phyloP scores from a whole-genome alignment of 2,888 invertebrate species.

The Epistrophella euchroma region DNA sequence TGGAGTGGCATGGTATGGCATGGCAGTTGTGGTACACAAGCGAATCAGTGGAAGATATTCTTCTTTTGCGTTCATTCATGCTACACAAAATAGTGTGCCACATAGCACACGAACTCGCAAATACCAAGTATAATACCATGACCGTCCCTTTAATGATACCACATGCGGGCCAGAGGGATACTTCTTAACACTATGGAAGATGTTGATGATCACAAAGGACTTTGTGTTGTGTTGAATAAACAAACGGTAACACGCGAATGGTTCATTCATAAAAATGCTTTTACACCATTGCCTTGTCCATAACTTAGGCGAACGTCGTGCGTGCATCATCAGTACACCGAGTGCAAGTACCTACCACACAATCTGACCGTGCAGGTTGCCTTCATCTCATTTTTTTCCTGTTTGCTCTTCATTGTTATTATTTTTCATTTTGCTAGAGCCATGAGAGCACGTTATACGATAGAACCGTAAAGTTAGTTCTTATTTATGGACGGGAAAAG shows the following conservation, averaged over 20 bases:
- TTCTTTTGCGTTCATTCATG: slow-evolving; percentile 64
- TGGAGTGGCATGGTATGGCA: slow-evolving; percentile 20
- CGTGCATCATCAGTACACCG: slow-evolving; percentile 22
- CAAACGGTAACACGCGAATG: slow-evolving; percentile 70
- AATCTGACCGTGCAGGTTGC: slow-evolving; percentile 36
- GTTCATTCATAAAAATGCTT: slow-evolving; percentile 70
- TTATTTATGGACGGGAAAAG: slow-evolving; percentile 64
- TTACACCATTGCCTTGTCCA: slow-evolving; percentile 43
- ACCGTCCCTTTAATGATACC: slow-evolving; percentile 66
- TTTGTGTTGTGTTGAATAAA: slow-evolving; percentile 56
- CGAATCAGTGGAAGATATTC: slow-evolving; percentile 35
- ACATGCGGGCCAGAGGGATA: slow-evolving; percentile 21
- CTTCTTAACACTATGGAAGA: slow-evolving; percentile 4
- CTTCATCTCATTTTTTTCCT: slow-evolving; percentile 22
- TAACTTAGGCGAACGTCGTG: slow-evolving; percentile 60
- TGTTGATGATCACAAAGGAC: slow-evolving; percentile 49
- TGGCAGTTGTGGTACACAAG: not conserved
- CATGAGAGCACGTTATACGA: slow-evolving; percentile 53
- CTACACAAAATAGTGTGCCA: slow-evolving; percentile 30
- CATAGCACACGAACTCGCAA: slow-evolving; percentile 61
- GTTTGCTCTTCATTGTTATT: slow-evolving; percentile 42
- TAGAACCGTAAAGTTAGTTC: slow-evolving; percentile 70
- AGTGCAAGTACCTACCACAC: not conserved
- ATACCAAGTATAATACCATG: slow-evolving; percentile 67
- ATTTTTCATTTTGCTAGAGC: slow-evolving; percentile 18